Conservation (phyloP, 1,140 invertebrate genomes). For the Phymastichus coffea region DNA sequence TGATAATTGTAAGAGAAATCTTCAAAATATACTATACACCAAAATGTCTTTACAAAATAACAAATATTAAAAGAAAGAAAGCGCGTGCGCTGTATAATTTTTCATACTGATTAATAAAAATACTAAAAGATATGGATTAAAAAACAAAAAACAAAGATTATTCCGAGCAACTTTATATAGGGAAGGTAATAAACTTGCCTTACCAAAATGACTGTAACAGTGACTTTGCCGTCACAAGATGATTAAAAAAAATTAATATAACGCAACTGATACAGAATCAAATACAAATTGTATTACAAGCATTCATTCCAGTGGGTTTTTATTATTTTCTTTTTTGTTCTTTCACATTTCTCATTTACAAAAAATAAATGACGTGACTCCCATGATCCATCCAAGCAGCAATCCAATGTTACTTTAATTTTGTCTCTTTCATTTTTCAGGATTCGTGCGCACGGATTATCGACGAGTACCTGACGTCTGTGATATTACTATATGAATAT, state of each 20-base stretch:
- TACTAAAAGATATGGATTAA: neutral
- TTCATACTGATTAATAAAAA: slow-evolving; percentile 23
- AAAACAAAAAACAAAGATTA: slow-evolving; percentile 8
- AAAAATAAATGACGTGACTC: slow-evolving; percentile 26
- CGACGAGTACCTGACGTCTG: slow-evolving; percentile 53
- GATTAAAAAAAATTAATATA: neutral
- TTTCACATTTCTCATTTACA: slow-evolving; percentile 28
- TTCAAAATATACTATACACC: too few species aligned
- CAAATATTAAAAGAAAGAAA: slow-evolving; percentile 1
- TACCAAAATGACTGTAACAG: slow-evolving; percentile 20
- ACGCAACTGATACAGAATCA: slow-evolving; percentile 35
- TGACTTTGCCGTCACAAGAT: slow-evolving; percentile 17
- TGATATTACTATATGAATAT: slow-evolving; percentile 43
- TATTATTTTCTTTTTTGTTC: slow-evolving; percentile 30
- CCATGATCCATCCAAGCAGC: slow-evolving; percentile 22
- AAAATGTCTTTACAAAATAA: neutral
- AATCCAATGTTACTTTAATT: slow-evolving; percentile 20
- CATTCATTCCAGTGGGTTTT: slow-evolving; percentile 29
- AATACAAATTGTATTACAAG: slow-evolving; percentile 42
- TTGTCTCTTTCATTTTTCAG: slow-evolving; percentile 50
- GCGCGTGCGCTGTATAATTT: slow-evolving; percentile 29
- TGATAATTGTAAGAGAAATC: slow-evolving; percentile 4
- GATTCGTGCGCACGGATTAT: slow-evolving; percentile 36
- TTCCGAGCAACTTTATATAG: slow-evolving; percentile 7
- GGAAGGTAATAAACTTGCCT: neutral